Percentiles rank a stretch among this genome's conserved stretches.
Evolutionary conservation across 2,888 invertebrate genomes (phyloP).

Genomic region (Zhuqinia jingwanae): DNA sequence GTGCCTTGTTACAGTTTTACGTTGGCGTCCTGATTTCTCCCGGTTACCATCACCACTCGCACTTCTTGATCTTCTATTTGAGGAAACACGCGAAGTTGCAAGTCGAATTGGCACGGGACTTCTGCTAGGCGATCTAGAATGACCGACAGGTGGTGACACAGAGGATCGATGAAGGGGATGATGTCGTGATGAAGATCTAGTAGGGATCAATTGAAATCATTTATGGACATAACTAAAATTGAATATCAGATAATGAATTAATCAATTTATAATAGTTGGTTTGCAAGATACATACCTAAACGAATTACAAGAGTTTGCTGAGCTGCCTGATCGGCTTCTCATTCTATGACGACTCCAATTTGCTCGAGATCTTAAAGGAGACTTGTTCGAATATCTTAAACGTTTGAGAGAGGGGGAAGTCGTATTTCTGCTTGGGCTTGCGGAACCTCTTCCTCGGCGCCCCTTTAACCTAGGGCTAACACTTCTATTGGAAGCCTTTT

Average conservation of each 20-base stretch:
- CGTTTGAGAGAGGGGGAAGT: background rate
- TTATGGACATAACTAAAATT: background rate
- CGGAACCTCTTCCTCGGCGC: background rate
- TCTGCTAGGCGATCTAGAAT: slow-evolving; percentile 52
- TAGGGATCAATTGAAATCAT: background rate
- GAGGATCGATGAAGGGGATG: slow-evolving; percentile 11
- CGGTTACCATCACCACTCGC: slow-evolving; percentile 12
- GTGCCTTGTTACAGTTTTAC: background rate
- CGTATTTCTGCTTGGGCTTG: background rate
- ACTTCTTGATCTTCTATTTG: slow-evolving; percentile 15
- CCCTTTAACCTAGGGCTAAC: background rate
- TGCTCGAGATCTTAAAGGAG: slow-evolving; percentile 8
- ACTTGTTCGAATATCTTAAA: slow-evolving; percentile 24
- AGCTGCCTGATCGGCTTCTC: slow-evolving; percentile 43
- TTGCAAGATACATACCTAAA: no score
- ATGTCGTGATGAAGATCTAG: slow-evolving; percentile 27
- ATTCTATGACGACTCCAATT: background rate
- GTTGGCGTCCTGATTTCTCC: background rate
- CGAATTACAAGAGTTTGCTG: background rate
- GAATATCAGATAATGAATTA: background rate
- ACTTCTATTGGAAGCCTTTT: slow-evolving; percentile 19
- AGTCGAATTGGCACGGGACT: slow-evolving; percentile 52
- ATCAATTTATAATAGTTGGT: background rate
- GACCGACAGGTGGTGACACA: slow-evolving; percentile 16
- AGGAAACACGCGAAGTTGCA: slow-evolving; percentile 20